phyloP scores from a whole-genome alignment of 2,113 vertebrate species.

The Corapipo altera region DNA sequence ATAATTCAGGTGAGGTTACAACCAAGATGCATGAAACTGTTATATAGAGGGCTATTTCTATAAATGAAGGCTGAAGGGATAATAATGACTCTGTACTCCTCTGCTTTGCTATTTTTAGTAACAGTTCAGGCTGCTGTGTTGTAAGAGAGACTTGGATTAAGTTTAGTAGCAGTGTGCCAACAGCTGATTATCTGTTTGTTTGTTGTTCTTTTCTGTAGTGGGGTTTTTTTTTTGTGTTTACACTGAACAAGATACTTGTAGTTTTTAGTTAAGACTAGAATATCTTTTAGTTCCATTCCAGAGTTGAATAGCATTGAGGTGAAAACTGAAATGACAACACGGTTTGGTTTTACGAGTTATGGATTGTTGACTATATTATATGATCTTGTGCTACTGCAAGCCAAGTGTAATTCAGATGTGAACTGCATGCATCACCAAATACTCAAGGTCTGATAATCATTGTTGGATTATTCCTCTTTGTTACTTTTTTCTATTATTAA shows the following conservation, averaged over 20 bases:
- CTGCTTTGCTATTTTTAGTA: neutral
- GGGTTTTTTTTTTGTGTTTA: neutral
- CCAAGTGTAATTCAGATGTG: neutral
- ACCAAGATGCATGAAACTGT: neutral
- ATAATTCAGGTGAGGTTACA: neutral
- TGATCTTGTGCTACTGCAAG: neutral
- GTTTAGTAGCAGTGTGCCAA: neutral
- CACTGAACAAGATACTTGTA: neutral
- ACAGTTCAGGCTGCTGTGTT: neutral
- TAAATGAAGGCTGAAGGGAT: neutral
- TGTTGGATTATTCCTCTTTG: neutral
- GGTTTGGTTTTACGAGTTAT: neutral
- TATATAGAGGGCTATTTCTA: neutral
- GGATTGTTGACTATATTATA: neutral
- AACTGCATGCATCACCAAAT: neutral
- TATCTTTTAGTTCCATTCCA: neutral
- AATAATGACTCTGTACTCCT: neutral
- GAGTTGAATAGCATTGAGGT: neutral
- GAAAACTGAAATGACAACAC: neutral
- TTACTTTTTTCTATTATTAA: neutral
- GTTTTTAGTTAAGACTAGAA: neutral
- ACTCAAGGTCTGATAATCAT: neutral
- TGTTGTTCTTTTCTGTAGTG: neutral
- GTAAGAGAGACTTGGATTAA: neutral
- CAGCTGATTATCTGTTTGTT: neutral